Conservation (phyloP, 2,113 vertebrate species). For the Mormyrus iriodes region DNA sequence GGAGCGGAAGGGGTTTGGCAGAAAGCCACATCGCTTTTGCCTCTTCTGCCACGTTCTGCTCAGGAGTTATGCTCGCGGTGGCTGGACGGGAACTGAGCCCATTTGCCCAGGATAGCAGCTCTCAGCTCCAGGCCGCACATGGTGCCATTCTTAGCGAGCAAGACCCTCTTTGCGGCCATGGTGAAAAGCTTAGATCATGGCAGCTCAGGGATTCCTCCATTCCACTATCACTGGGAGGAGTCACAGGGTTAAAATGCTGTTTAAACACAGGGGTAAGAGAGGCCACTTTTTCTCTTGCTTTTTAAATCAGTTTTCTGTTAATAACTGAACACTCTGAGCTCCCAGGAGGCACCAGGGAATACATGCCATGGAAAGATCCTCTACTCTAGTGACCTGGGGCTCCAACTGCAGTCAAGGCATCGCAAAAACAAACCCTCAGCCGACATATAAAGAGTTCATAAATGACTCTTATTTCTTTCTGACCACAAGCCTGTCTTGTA, state of each 20-base stretch:
- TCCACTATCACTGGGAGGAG: background rate
- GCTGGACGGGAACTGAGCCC: too few relatives aligned
- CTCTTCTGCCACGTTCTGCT: background rate
- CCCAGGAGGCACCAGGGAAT: background rate
- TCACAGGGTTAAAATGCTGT: background rate
- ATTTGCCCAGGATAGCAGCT: background rate
- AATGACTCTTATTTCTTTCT: background rate
- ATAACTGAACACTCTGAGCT: background rate
- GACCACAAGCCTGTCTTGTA: background rate
- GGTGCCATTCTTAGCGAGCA: background rate
- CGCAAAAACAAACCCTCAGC: background rate
- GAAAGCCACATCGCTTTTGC: background rate
- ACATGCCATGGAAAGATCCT: background rate
- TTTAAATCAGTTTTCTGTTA: background rate
- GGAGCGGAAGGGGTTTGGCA: too few relatives aligned
- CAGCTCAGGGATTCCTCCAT: background rate
- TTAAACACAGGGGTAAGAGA: background rate
- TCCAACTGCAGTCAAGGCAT: background rate
- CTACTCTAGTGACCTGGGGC: background rate
- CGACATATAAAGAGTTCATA: background rate
- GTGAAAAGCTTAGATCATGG: background rate
- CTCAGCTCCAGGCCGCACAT: background rate
- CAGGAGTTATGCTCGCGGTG: background rate
- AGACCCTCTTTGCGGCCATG: background rate
- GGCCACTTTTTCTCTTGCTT: background rate